Evolutionary conservation across 2,113 vertebrate species (phyloP).

Genomic region (Petaurus breviceps): DNA sequence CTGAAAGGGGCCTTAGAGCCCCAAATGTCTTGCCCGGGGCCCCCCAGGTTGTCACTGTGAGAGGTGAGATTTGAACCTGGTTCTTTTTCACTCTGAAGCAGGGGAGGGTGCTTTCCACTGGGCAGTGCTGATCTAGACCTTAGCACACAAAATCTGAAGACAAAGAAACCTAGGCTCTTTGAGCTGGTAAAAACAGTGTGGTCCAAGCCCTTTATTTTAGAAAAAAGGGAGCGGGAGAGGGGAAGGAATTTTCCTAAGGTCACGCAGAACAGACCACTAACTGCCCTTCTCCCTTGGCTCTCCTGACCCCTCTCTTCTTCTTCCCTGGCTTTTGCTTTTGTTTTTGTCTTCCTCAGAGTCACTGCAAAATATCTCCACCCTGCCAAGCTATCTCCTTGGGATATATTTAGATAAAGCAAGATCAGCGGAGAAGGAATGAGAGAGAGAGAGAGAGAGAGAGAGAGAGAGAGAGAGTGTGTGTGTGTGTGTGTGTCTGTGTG

Average conservation of each 20-base stretch:
- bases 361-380: conserved; percentile 81
- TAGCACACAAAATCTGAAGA: too few relatives aligned
- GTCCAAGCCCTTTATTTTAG: neutral
- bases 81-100: too few relatives aligned
- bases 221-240: neutral
- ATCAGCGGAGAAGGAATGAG: conserved; percentile 78
- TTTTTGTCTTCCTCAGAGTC: conserved; percentile 60
- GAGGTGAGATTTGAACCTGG: too few relatives aligned
- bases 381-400: conserved; percentile 84
- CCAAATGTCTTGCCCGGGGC: too few relatives aligned
- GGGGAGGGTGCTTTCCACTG: too few relatives aligned
- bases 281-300: neutral
- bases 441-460: conserved; percentile 12
- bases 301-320: neutral
- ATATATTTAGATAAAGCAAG: conserved; percentile 85
- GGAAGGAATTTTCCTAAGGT: neutral
- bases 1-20: too few relatives aligned
- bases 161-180: too few relatives aligned
- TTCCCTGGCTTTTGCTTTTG: neutral
- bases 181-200: too few relatives aligned
- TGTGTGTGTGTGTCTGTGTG: too few relatives aligned
- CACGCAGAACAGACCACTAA: neutral
- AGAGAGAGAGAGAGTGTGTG: neutral
- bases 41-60: too few relatives aligned
- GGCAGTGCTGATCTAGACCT: too few relatives aligned